phyloP scores from a whole-genome alignment of 2,888 invertebrate species.

The Keiferia lycopersicella region DNA sequence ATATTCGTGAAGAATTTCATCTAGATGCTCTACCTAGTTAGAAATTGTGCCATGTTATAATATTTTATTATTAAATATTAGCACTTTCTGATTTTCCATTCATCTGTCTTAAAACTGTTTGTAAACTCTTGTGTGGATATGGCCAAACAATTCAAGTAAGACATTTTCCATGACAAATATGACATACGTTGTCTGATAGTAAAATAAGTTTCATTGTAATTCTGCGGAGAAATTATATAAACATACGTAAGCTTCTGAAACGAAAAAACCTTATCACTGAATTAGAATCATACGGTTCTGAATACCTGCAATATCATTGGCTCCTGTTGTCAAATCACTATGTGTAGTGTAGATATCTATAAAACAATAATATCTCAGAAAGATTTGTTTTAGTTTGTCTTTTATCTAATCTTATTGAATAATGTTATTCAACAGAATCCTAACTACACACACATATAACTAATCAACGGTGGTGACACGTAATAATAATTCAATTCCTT shows the following conservation, averaged over 20 bases:
- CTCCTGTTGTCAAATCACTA: background rate
- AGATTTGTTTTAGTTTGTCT: background rate
- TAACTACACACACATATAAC: background rate
- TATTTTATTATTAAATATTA: background rate
- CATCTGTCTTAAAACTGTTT: background rate
- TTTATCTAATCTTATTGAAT: background rate
- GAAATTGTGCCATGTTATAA: background rate
- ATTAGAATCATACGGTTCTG: no score
- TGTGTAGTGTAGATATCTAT: no score
- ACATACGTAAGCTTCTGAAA: no score
- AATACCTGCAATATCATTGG: background rate
- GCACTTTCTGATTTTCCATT: conserved; percentile 12
- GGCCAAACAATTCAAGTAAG: conserved; percentile 9
- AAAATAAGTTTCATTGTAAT: no score
- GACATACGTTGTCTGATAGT: no score
- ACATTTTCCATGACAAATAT: background rate
- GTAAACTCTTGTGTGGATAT: background rate
- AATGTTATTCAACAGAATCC: background rate
- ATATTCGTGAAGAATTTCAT: no score
- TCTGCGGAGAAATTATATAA: no score
- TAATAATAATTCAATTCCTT: no score
- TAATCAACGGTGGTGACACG: background rate
- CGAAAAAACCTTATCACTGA: background rate
- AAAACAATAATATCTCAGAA: no score
- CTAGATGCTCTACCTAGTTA: background rate